These are phyloP conservation scores for Muscicapa adusta DNA, from an alignment of 2,113 vertebrate genomes.

Conservation along the genomic window DNA sequence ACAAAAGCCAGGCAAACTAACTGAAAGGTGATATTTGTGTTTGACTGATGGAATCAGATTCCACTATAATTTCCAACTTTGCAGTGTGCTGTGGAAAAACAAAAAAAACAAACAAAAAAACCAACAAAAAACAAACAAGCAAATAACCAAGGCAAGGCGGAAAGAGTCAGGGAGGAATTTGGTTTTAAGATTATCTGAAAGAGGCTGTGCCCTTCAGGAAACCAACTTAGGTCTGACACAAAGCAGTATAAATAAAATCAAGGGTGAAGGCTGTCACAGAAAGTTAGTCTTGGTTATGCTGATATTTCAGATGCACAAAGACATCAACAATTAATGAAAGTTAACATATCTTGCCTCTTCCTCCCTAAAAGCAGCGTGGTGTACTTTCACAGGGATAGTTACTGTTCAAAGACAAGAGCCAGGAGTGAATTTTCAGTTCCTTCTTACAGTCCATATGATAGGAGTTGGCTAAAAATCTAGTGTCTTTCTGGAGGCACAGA, in stretches of 20 bases:
- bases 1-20: not conserved
- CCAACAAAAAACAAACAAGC: not conserved
- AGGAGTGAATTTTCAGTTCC: not conserved
- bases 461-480: not conserved
- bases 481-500: not conserved
- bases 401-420: not conserved
- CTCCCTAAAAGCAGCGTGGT: not conserved
- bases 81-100: not conserved
- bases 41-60: not conserved
- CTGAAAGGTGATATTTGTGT: not conserved
- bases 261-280: not conserved
- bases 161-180: not conserved
- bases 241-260: not conserved
- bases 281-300: not conserved
- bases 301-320: not conserved
- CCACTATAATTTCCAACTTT: not conserved
- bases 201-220: not conserved
- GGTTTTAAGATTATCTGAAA: not conserved
- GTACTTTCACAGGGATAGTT: not conserved
- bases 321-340: not conserved
- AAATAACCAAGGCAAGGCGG: not conserved
- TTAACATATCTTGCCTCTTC: not conserved
- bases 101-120: not conserved
- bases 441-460: not conserved
- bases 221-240: not conserved